Conservation (phyloP, 2,113 vertebrate species). For the Jacana jacana region DNA sequence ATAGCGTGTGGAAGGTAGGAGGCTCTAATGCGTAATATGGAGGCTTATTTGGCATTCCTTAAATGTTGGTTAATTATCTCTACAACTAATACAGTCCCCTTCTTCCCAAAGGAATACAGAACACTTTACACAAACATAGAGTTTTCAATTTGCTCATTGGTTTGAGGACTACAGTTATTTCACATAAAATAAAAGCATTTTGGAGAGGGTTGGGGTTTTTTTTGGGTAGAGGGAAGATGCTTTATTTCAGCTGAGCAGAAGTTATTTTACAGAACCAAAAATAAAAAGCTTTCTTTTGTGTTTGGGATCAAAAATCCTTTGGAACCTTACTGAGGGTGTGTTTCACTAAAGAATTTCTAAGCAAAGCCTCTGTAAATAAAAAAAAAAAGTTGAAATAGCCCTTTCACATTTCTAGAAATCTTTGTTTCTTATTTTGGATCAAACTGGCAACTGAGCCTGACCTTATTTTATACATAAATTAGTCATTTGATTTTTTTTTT, state of each 20-base stretch:
- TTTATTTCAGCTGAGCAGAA: background rate
- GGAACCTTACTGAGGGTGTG: background rate
- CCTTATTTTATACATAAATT: background rate
- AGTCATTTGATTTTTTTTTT: background rate
- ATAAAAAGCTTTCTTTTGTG: background rate
- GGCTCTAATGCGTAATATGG: background rate
- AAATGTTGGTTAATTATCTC: slow-evolving; percentile 24
- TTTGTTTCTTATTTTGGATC: slow-evolving; percentile 8
- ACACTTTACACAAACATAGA: background rate
- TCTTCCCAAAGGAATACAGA: background rate
- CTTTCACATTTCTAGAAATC: background rate
- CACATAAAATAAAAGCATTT: background rate
- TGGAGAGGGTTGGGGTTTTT: background rate
- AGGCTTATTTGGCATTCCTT: background rate
- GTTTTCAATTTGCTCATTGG: background rate
- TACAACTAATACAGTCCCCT: background rate
- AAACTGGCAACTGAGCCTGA: background rate
- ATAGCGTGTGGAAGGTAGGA: background rate
- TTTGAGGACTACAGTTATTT: background rate
- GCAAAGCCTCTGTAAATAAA: background rate
- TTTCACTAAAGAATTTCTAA: background rate
- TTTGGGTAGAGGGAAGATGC: background rate
- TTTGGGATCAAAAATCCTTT: background rate
- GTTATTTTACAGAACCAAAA: background rate
- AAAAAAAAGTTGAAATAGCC: background rate